A percentile compares a stretch with the other conserved stretches of the same genome.
These are phyloP conservation scores for Pyrgus malvae DNA, from an alignment of 2,888 invertebrate species.

Conservation along the genomic window DNA sequence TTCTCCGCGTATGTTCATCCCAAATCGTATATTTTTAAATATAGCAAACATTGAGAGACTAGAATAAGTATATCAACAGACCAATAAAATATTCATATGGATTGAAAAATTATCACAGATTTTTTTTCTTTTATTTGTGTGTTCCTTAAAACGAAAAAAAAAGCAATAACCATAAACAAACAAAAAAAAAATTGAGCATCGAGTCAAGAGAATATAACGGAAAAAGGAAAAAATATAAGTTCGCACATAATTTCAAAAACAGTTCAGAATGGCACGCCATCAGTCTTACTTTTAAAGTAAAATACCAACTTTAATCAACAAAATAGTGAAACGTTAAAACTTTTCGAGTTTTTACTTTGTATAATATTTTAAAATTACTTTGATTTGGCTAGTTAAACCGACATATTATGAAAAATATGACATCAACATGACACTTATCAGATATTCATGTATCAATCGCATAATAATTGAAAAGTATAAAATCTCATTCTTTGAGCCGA, in stretches of 20 bases:
- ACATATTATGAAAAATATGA: too few relatives aligned
- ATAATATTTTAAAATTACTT: too few relatives aligned
- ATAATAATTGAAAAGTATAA: too few relatives aligned
- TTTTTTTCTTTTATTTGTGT: neutral
- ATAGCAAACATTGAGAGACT: slow-evolving; percentile 24
- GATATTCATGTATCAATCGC: too few relatives aligned
- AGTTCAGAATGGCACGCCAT: slow-evolving; percentile 12
- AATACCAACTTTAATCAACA: neutral
- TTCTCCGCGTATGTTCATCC: slow-evolving; percentile 10
- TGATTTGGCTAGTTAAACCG: too few relatives aligned
- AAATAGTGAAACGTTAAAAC: neutral
- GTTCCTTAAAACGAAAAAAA: neutral
- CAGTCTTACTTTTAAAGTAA: slow-evolving; percentile 14
- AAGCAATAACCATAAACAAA: neutral
- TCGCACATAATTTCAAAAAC: slow-evolving; percentile 2
- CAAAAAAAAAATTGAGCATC: slow-evolving; percentile 4
- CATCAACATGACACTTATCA: too few relatives aligned
- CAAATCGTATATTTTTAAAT: slow-evolving; percentile 19
- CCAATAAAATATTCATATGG: slow-evolving; percentile 1
- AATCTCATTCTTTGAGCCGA: too few relatives aligned
- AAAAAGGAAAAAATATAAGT: neutral
- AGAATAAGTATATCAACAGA: slow-evolving; percentile 15
- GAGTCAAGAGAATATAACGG: neutral
- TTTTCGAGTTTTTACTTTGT: too few relatives aligned
- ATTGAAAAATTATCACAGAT: slow-evolving; percentile 12